These are phyloP conservation scores for Cynaeus angustus DNA, from an alignment of 2,888 invertebrate genomes.

Conservation along the genomic window DNA sequence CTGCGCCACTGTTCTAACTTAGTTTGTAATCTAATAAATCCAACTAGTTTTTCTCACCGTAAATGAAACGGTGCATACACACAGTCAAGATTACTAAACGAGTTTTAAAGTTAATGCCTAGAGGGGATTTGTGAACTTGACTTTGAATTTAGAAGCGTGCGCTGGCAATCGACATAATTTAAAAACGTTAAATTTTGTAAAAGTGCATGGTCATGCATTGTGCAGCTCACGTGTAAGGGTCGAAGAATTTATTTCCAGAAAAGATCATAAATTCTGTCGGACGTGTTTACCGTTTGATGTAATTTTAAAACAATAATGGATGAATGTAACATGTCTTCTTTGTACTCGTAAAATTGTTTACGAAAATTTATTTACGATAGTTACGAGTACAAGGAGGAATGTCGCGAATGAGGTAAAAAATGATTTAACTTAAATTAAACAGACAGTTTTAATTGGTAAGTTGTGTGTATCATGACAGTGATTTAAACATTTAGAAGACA, in stretches of 20 bases:
- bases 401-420: background rate
- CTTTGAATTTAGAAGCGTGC: conserved; percentile 6
- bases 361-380: background rate
- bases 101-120: conserved; percentile 32
- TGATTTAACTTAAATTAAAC: background rate
- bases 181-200: conserved; percentile 16
- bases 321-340: background rate
- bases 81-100: conserved; percentile 23
- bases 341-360: background rate
- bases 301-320: background rate
- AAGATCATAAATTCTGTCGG: background rate
- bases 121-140: conserved; percentile 41
- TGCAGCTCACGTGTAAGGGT: conserved; percentile 21
- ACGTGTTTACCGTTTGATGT: background rate
- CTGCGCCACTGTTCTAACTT: conserved; percentile 22
- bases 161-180: background rate
- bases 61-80: conserved; percentile 34
- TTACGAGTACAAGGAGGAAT: background rate
- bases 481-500: no score
- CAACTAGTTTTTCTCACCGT: conserved; percentile 31
- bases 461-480: no score
- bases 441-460: background rate
- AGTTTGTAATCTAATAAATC: conserved; percentile 32
- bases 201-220: conserved; percentile 39
- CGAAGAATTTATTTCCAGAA: background rate